A percentile compares a stretch with the other conserved stretches of the same genome.
Evolutionary conservation across 2,888 invertebrate species (phyloP).

Genomic region (Ophioninae sp.): DNA sequence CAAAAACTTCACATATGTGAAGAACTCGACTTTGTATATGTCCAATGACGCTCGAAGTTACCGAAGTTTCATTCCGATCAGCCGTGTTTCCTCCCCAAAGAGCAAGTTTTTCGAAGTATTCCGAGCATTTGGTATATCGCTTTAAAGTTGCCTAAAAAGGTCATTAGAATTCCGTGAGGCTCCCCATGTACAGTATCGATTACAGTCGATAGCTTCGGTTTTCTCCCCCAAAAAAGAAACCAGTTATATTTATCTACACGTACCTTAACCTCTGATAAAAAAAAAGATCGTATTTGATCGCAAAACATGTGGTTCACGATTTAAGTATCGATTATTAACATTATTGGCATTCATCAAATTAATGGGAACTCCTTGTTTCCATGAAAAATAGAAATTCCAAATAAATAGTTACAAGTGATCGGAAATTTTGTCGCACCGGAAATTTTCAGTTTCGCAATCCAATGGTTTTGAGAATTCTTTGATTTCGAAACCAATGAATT

Average conservation of each 20-base stretch:
- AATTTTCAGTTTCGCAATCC: no score
- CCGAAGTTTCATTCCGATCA: background rate
- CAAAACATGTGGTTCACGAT: background rate
- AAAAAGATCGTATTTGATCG: background rate
- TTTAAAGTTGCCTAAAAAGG: background rate
- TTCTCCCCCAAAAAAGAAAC: background rate
- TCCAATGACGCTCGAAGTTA: background rate
- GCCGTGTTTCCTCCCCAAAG: background rate
- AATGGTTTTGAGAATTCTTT: no score
- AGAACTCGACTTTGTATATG: background rate
- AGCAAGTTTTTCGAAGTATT: background rate
- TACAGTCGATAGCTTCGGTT: background rate
- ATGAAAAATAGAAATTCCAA: no score
- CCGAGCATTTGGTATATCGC: background rate
- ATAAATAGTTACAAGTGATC: background rate
- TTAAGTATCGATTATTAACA: background rate
- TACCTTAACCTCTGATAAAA: background rate
- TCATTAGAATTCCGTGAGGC: background rate
- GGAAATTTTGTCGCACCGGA: no score
- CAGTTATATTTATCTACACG: no score
- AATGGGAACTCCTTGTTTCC: background rate
- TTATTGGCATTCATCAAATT: background rate
- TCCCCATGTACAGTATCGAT: background rate
- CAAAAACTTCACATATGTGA: background rate
- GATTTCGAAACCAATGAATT: no score